Evolutionary conservation across 2,888 invertebrate species (phyloP).

Genomic region (Portevinia maculata): DNA sequence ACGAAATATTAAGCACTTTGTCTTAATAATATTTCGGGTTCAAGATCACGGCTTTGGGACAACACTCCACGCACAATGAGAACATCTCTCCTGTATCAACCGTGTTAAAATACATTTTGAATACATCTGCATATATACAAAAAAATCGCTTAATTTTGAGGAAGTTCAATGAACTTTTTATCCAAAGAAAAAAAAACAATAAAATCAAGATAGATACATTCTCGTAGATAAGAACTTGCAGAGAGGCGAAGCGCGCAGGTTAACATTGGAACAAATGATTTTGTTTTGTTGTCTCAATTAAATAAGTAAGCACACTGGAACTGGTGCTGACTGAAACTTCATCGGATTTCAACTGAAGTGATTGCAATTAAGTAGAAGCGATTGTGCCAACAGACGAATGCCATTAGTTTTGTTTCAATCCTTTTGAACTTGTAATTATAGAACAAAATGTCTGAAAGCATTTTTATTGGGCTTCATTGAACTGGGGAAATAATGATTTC

Average conservation of each 20-base stretch:
- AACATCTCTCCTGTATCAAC: background rate
- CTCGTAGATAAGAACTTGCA: too few species aligned
- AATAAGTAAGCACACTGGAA: constrained; percentile 9
- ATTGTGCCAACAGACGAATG: too few species aligned
- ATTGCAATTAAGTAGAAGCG: too few species aligned
- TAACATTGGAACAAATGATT: background rate
- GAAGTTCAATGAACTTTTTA: constrained; percentile 22
- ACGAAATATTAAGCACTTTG: too few species aligned
- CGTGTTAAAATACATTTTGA: background rate
- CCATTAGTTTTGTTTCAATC: too few species aligned
- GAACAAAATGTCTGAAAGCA: too few species aligned
- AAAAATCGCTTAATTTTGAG: background rate
- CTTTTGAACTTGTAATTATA: too few species aligned
- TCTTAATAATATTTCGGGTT: background rate
- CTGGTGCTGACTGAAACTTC: background rate
- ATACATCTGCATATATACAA: background rate
- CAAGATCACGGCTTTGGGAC: background rate
- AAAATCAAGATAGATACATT: background rate
- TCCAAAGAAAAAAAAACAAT: background rate
- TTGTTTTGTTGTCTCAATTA: constrained; percentile 18
- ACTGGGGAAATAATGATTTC: too few species aligned
- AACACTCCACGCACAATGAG: constrained; percentile 8
- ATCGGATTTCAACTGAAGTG: constrained; percentile 11
- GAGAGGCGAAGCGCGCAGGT: constrained; percentile 5
- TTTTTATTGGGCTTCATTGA: too few species aligned